These are phyloP conservation scores for Blomia tropicalis DNA, from an alignment of 2,888 invertebrate species.

Conservation along the genomic window DNA sequence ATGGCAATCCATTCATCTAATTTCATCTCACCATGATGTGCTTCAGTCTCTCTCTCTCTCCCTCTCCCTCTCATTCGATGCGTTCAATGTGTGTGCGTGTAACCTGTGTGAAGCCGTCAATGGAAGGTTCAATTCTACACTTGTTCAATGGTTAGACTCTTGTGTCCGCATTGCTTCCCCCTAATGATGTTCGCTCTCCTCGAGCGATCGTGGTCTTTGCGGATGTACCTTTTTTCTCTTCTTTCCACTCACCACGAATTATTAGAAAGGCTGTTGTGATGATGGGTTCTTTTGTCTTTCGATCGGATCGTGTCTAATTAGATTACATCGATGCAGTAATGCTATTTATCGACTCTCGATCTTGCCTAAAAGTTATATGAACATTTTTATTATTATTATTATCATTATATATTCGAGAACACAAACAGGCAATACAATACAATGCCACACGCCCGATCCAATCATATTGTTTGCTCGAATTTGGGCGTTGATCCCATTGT, in stretches of 20 bases:
- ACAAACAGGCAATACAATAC: no score
- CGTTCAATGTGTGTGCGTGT: no score
- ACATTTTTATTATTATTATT: not conserved
- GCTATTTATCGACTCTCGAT: conserved; percentile 4
- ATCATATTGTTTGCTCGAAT: no score
- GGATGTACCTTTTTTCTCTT: not conserved
- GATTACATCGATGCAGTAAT: conserved; percentile 9
- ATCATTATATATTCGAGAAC: not conserved
- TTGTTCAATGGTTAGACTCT: not conserved
- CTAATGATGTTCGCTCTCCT: conserved; percentile 19
- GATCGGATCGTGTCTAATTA: not conserved
- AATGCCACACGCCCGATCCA: no score
- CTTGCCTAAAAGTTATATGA: not conserved
- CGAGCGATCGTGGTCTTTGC: conserved; percentile 8
- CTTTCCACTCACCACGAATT: not conserved
- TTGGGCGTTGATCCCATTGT: no score
- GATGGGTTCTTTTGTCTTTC: conserved; percentile 2
- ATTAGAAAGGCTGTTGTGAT: not conserved
- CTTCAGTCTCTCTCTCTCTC: conserved; percentile 22
- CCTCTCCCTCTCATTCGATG: conserved; percentile 1
- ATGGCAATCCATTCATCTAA: conserved; percentile 12
- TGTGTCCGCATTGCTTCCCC: conserved; percentile 3
- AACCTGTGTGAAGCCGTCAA: no score
- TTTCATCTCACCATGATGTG: not conserved
- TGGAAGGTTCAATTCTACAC: no score